phyloP scores from a whole-genome alignment of 1,140 invertebrate species.

The Heliothis subflexa region DNA sequence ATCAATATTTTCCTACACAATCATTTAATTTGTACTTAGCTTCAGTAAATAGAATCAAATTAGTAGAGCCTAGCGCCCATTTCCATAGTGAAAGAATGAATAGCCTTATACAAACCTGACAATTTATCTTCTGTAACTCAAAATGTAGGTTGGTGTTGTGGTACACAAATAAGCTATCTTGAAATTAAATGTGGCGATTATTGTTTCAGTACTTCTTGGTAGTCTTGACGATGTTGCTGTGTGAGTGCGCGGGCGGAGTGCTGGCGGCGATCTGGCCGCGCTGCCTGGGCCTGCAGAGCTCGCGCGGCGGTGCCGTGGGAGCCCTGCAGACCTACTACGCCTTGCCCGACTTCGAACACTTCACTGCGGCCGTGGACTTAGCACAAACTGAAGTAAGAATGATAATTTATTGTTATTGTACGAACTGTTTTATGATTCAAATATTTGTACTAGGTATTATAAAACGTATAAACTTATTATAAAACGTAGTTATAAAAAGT shows the following conservation, averaged over 20 bases:
- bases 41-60: too few relatives aligned
- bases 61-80: too few relatives aligned
- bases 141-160: too few relatives aligned
- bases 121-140: too few relatives aligned
- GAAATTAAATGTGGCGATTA: neutral
- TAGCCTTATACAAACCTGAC: too few relatives aligned
- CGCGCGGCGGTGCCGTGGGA: slow-evolving; percentile 89
- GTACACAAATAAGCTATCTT: neutral
- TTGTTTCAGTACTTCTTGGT: slow-evolving; percentile 90
- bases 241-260: slow-evolving; percentile 91
- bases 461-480: too few relatives aligned
- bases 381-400: slow-evolving; percentile 77
- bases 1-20: too few relatives aligned
- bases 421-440: too few relatives aligned
- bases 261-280: slow-evolving; percentile 93
- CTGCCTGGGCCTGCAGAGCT: slow-evolving; percentile 90
- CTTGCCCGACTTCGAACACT: slow-evolving; percentile 89
- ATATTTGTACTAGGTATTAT: too few relatives aligned
- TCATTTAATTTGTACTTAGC: too few relatives aligned
- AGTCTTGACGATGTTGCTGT: slow-evolving; percentile 89
- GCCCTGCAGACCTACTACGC: slow-evolving; percentile 92
- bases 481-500: too few relatives aligned
- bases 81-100: too few relatives aligned
- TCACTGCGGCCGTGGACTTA: slow-evolving; percentile 91
- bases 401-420: neutral